These are phyloP conservation scores for Sterrhoptilus dennistouni DNA, from an alignment of 2,113 vertebrate species.

Conservation along the genomic window DNA sequence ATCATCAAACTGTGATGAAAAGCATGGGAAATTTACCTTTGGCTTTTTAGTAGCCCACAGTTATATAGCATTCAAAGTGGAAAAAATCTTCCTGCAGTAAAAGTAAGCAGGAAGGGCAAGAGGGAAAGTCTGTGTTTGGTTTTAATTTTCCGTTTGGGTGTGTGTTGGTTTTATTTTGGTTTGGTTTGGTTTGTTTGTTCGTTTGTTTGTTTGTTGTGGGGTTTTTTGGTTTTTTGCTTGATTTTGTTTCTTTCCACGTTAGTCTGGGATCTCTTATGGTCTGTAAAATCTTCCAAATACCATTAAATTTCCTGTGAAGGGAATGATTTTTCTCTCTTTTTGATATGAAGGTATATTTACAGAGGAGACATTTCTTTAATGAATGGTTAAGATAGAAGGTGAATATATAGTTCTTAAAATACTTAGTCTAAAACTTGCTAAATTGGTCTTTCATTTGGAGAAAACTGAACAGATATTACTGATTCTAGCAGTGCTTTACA, in stretches of 20 bases:
- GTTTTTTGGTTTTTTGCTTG: background rate
- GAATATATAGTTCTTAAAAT: background rate
- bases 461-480: background rate
- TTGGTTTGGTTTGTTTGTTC: background rate
- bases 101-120: background rate
- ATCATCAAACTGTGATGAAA: background rate
- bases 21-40: background rate
- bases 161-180: background rate
- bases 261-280: background rate
- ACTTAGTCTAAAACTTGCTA: background rate
- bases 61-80: background rate
- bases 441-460: background rate
- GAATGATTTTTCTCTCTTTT: background rate
- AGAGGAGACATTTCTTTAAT: background rate
- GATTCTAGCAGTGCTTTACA: background rate
- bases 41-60: background rate
- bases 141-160: background rate
- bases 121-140: rapidly evolving
- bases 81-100: background rate
- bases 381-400: background rate
- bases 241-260: background rate
- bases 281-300: background rate
- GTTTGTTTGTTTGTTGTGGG: background rate
- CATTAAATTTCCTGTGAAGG: background rate
- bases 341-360: background rate